Percentiles rank a stretch among this genome's conserved stretches.
phyloP scores from a whole-genome alignment of 2,113 vertebrate genomes.

The Trachemys scripta region DNA sequence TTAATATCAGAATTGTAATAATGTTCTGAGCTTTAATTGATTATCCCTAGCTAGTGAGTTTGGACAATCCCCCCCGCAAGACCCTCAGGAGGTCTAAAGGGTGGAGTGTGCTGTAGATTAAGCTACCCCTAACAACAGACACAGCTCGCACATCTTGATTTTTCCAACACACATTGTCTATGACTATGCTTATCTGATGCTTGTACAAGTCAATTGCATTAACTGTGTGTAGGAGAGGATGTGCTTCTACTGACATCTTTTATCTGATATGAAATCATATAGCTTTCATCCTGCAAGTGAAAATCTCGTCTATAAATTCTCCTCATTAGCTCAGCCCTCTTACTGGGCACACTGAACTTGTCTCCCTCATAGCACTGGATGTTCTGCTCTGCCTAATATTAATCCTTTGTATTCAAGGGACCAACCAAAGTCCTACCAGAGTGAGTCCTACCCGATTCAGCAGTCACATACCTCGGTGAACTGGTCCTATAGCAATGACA shows the following conservation, averaged over 20 bases:
- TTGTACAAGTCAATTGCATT: neutral
- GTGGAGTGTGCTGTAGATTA: neutral
- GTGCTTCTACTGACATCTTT: constrained; percentile 13
- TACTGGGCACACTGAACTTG: neutral
- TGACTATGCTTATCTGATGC: neutral
- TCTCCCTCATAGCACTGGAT: neutral
- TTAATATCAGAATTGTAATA: constrained; percentile 21
- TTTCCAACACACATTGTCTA: neutral
- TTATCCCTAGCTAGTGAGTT: neutral
- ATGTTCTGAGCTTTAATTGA: constrained; percentile 38
- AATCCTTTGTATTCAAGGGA: neutral
- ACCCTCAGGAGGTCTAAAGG: neutral
- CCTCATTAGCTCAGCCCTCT: constrained; percentile 36
- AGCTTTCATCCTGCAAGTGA: constrained; percentile 53
- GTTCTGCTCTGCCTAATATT: neutral
- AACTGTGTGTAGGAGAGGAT: neutral
- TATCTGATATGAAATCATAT: constrained; percentile 41
- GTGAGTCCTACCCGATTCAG: neutral
- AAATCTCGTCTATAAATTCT: constrained; percentile 55
- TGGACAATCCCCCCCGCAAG: neutral
- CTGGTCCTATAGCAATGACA: neutral
- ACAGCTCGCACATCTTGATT: neutral
- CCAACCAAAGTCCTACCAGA: neutral
- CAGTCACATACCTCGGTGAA: constrained; percentile 41
- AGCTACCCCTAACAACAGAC: neutral